Percentiles rank a stretch among this genome's conserved stretches.
These are phyloP conservation scores for Leucoma salicis DNA, from an alignment of 2,888 invertebrate genomes.

Conservation along the genomic window DNA sequence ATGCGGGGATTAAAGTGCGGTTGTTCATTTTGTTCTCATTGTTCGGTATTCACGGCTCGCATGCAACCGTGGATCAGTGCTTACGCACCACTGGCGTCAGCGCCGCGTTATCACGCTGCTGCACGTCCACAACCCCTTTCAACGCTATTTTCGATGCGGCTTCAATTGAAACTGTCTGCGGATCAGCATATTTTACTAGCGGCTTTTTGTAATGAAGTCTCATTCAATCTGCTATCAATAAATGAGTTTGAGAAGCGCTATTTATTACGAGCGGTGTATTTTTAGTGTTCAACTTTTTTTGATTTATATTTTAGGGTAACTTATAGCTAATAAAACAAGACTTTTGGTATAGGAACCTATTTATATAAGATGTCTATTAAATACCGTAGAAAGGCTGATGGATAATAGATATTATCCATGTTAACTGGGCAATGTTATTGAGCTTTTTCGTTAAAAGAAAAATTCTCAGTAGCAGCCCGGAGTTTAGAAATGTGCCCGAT, in stretches of 20 bases:
- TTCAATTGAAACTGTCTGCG: constrained; percentile 66
- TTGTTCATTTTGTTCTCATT: constrained; percentile 56
- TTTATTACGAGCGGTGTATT: constrained; percentile 20
- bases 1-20: constrained; percentile 68
- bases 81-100: constrained; percentile 54
- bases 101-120: constrained; percentile 60
- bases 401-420: too few species aligned
- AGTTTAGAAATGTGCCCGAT: too few species aligned
- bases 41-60: constrained; percentile 48
- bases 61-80: constrained; percentile 53
- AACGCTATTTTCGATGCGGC: constrained; percentile 56
- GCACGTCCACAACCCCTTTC: constrained; percentile 67
- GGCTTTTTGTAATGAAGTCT: constrained; percentile 56
- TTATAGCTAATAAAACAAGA: too few species aligned
- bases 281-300: background rate
- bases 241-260: constrained; percentile 54
- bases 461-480: too few species aligned
- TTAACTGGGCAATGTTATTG: too few species aligned
- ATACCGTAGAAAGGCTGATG: background rate
- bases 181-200: constrained; percentile 74
- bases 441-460: too few species aligned
- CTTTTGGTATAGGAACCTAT: too few species aligned
- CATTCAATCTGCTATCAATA: constrained; percentile 61
- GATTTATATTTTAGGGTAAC: too few species aligned
- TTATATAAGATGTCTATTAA: background rate